A percentile compares a stretch with the other conserved stretches of the same genome.
phyloP scores from a whole-genome alignment of 1,140 invertebrate genomes.

The Steinernema khuongi region DNA sequence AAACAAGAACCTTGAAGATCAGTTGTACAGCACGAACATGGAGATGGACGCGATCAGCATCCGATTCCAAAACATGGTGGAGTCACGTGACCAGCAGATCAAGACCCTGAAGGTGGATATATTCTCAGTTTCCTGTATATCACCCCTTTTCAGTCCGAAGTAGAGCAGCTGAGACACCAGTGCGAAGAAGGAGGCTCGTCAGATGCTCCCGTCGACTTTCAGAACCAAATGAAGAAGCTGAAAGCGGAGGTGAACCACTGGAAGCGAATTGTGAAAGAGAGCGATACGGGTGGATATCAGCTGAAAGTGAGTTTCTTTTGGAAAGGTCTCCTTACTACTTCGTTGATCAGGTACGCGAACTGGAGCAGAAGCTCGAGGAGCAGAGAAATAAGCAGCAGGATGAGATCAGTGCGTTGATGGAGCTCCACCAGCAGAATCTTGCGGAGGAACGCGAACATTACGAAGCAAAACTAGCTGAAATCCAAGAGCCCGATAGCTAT shows the following conservation, averaged over 20 bases:
- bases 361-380: neutral
- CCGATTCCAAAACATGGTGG: slow-evolving; percentile 22
- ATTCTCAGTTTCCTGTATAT: neutral
- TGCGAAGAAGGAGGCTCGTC: neutral
- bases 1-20: slow-evolving; percentile 19
- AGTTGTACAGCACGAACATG: slow-evolving; percentile 23
- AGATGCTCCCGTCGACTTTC: neutral
- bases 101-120: slow-evolving; percentile 27
- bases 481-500: neutral
- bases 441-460: neutral
- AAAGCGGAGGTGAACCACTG: slow-evolving; percentile 20
- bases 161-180: neutral
- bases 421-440: neutral
- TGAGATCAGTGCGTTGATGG: neutral
- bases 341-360: too few species aligned
- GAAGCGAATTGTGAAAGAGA: slow-evolving; percentile 19
- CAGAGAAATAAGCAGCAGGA: neutral
- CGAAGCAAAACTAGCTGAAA: neutral
- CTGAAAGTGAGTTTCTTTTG: too few species aligned
- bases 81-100: slow-evolving; percentile 30
- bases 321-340: too few species aligned
- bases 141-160: neutral
- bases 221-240: slow-evolving; percentile 31
- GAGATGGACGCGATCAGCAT: slow-evolving; percentile 30
- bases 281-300: neutral